Percentiles rank a stretch among this genome's conserved stretches.
These are phyloP conservation scores for Eilema griseolum DNA, from an alignment of 2,888 invertebrate species.

Conservation along the genomic window DNA sequence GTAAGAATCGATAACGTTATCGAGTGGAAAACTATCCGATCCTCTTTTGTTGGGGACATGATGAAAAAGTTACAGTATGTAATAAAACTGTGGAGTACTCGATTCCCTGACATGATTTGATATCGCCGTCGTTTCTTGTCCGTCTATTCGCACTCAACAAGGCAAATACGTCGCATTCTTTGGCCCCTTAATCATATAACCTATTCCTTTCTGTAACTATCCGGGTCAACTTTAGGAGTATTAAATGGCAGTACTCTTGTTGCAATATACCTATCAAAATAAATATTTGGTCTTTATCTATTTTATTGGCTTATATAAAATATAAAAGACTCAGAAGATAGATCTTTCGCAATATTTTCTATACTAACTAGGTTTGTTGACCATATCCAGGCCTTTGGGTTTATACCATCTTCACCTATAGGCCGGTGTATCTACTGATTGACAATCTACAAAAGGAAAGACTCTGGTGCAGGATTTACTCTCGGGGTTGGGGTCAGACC, in stretches of 20 bases:
- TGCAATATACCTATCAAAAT: too few relatives aligned
- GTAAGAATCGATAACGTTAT: slow-evolving; percentile 1
- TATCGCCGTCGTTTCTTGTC: background rate
- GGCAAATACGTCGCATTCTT: slow-evolving; percentile 1
- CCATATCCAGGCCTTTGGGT: too few relatives aligned
- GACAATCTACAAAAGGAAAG: too few relatives aligned
- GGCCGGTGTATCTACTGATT: too few relatives aligned
- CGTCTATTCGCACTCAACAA: slow-evolving; percentile 1
- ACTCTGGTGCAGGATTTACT: too few relatives aligned
- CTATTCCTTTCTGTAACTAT: background rate
- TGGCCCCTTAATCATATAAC: background rate
- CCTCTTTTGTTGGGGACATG: background rate
- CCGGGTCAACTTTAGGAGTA: background rate
- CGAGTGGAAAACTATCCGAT: slow-evolving; percentile 1
- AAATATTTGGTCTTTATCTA: too few relatives aligned
- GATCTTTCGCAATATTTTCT: too few relatives aligned
- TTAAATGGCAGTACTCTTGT: background rate
- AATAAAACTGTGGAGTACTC: background rate
- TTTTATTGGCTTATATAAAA: too few relatives aligned
- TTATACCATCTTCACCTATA: too few relatives aligned
- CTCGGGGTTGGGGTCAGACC: too few relatives aligned
- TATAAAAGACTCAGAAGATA: too few relatives aligned
- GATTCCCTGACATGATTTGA: background rate
- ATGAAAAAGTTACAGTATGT: background rate
- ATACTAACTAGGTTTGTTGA: too few relatives aligned